Evolutionary conservation across 2,888 invertebrate species (phyloP), one percentile per base, ranked within the genome.

Genomic region (Dolichomitus sp.): DNA sequence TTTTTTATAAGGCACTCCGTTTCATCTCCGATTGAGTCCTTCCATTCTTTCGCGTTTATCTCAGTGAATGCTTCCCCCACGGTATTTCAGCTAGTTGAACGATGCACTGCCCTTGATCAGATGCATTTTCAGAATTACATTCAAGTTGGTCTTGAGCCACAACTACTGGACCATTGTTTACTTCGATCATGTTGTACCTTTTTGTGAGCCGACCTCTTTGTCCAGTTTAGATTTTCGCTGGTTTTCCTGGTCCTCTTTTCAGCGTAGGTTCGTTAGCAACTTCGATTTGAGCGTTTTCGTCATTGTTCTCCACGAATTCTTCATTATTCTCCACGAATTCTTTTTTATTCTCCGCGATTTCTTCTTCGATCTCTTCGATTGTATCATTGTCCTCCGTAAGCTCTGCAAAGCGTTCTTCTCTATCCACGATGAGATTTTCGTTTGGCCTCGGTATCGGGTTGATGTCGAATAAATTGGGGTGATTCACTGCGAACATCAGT

Each of bases 31-130:
- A 88, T 88, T 9, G 87, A 84, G 0, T 80, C 48, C 9, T 61
- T 57, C 86, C 85, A 87, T 33, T 86, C 81, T 1, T 48, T 33
- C 9, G 76, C 79, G 14, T 86, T 73, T 2, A 75, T 48, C 19
- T 2, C 23, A 9, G 48, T 48, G 12, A 86, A 40, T 0, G 86
- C 87, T 27, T 80, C 59, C 14, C 33, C 63, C 40, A 48, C 30
- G 72, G 52, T 57, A 77, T n/a, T 23, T 78, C 77, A n/a, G 63
- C 68, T 61, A 61, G 19, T 61, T 61, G 61, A 9, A 61, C 40
- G 9, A 61, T 17, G 19, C 61, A 61, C n/a, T 40, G 37, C 1
- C 61, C 11, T n/a, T n/a, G n/a, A n/a, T n/a, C n/a, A n/a, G n/a
- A n/a, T n/a, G n/a, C n/a, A n/a, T n/a, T n/a, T n/a, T n/a, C n/a